These are phyloP conservation scores for Anagrus nilaparvatae DNA, from an alignment of 1,140 invertebrate species.

Conservation along the genomic window DNA sequence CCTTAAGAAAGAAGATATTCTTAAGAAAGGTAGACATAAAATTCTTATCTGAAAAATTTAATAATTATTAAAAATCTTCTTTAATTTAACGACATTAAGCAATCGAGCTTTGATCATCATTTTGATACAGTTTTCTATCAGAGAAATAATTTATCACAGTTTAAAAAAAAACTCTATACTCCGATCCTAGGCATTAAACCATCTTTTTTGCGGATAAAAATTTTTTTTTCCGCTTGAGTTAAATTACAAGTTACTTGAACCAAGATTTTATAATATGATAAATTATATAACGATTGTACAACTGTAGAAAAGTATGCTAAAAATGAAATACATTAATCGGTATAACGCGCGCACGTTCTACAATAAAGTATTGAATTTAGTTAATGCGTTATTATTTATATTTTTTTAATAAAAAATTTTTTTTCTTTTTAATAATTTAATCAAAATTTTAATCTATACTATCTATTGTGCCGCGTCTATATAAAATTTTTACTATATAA, in stretches of 20 bases:
- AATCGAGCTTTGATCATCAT: slow-evolving; percentile 23
- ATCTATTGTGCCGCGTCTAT: no score
- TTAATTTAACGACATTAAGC: no score
- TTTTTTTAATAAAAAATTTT: no score
- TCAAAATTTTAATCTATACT: no score
- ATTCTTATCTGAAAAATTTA: slow-evolving; percentile 67
- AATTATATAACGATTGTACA: slow-evolving; percentile 77
- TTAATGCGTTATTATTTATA: no score
- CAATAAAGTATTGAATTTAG: no score
- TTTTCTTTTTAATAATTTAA: no score
- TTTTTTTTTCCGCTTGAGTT: slow-evolving; percentile 39
- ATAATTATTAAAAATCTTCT: no score
- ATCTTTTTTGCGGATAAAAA: slow-evolving; percentile 27
- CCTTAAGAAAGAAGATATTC: slow-evolving; percentile 70
- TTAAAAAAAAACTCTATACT: slow-evolving; percentile 29
- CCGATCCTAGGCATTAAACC: slow-evolving; percentile 19
- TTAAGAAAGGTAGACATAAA: slow-evolving; percentile 72
- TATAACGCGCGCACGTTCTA: no score
- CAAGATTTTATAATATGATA: slow-evolving; percentile 80
- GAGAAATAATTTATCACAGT: slow-evolving; percentile 37
- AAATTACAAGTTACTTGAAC: slow-evolving; percentile 60
- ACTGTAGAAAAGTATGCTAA: slow-evolving; percentile 80
- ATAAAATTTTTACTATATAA: no score
- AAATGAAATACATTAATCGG: no score
- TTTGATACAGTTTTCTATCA: slow-evolving; percentile 30